Conservation (phyloP, 2,113 vertebrate species). For the Takifugu bimaculatus region DNA sequence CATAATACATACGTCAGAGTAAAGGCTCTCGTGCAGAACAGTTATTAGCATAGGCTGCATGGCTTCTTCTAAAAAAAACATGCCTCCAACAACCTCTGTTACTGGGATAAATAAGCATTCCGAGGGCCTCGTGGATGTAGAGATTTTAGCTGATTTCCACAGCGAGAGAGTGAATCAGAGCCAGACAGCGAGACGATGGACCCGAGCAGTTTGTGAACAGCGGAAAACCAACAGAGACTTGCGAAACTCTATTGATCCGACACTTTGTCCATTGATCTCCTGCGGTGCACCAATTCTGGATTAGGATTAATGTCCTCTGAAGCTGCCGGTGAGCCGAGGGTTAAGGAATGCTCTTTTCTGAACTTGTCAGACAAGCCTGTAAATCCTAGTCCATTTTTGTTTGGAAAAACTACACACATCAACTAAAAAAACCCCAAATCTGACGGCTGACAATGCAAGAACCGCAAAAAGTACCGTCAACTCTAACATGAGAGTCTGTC, state of each 20-base stretch:
- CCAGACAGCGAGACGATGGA: constrained; percentile 6
- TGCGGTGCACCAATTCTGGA: constrained; percentile 49
- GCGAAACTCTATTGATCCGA: constrained; percentile 66
- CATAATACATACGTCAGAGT: constrained; percentile 37
- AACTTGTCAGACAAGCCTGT: background rate
- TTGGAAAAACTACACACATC: too few relatives aligned
- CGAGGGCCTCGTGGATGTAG: constrained; percentile 4
- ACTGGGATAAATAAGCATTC: background rate
- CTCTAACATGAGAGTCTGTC: too few relatives aligned
- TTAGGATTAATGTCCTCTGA: constrained; percentile 60
- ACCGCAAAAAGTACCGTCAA: too few relatives aligned
- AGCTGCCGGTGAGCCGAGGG: constrained; percentile 51
- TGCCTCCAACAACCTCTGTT: background rate
- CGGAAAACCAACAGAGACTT: constrained; percentile 54
- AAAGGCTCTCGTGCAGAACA: constrained; percentile 35
- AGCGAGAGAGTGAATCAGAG: constrained; percentile 4
- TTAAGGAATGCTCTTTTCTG: constrained; percentile 28
- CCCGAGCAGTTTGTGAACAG: constrained; percentile 22
- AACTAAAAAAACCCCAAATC: too few relatives aligned
- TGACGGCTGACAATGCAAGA: too few relatives aligned
- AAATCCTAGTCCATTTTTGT: background rate
- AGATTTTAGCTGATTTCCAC: background rate
- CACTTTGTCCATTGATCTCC: constrained; percentile 55
- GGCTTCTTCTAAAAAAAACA: constrained; percentile 10
- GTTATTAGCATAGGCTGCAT: constrained; percentile 28